Evolutionary conservation across 1,140 invertebrate genomes (phyloP), one percentile per base, ranked within the genome.

Genomic region (Ptiloglossa arizonensis): DNA sequence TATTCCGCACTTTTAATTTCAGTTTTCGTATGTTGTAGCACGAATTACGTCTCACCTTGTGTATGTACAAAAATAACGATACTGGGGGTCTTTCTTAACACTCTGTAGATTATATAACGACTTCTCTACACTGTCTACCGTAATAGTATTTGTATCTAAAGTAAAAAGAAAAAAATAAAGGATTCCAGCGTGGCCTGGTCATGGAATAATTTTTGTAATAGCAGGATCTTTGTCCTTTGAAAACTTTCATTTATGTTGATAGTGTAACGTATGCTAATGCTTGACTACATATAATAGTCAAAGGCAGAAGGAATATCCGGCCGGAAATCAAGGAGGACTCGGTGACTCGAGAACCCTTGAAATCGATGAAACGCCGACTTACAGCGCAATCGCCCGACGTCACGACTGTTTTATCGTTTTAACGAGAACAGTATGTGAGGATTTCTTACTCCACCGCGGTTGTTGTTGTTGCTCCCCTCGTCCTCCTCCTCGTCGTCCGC

Each of bases 401-500:
- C 59, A 64, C 19, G 57, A 81, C 68, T 52, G 60, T 44, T 79
- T 66, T 71, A 66, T 74, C 66, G 70, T 17, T 60, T 79, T 56
- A 59, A 75, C 57, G 44, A 82, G 35, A 81, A 84, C 52, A 79
- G 44, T 84, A 77, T 81, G 48, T 24, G 68, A 79, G 38, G n/a
- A 52, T 69, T 74, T 87, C 91, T 91, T 87, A 94, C 94, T 89
- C 93, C 94, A 87, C 91, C 92, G 80, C 88, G 88, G 87, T 90
- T 92, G 22, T 88, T 90, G 67, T 90, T 88, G 15, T 91, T 89
- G 71, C 93, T 92, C 74, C 92, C 93, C 82, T 95, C 94, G 73
- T 95, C 94, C 70, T 95, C 95, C 52, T 95, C 94, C 38, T 95
- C 95, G 67, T 95, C 95, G 81, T 94, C 95, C 52, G 93, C 93